These are phyloP conservation scores for Hylyphantes graminicola DNA, from an alignment of 1,140 invertebrate genomes.

Conservation along the genomic window DNA sequence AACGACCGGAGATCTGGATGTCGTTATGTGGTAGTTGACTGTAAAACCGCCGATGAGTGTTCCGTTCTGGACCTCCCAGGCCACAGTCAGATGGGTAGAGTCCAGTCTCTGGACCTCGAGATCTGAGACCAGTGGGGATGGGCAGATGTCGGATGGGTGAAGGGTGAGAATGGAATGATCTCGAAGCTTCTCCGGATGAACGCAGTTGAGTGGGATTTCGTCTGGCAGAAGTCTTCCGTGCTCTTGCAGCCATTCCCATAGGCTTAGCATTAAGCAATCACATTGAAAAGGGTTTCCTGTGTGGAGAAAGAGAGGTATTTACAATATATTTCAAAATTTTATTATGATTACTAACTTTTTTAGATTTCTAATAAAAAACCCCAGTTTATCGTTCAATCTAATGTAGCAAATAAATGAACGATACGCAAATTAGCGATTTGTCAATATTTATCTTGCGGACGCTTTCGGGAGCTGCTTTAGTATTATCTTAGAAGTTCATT, in stretches of 20 bases:
- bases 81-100: constrained; percentile 84
- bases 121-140: constrained; percentile 81
- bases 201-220: constrained; percentile 75
- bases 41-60: constrained; percentile 85
- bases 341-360: too few relatives aligned
- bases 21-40: constrained; percentile 80
- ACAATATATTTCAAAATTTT: too few relatives aligned
- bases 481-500: too few relatives aligned
- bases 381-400: too few relatives aligned
- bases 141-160: constrained; percentile 83
- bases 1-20: constrained; percentile 70
- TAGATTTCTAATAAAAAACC: too few relatives aligned
- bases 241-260: constrained; percentile 89
- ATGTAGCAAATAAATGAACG: too few relatives aligned
- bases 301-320: constrained; percentile 62
- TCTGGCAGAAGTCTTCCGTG: constrained; percentile 76
- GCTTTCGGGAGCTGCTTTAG: too few relatives aligned
- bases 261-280: constrained; percentile 83
- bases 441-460: too few relatives aligned
- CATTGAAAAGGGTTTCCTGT: constrained; percentile 86
- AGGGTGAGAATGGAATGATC: constrained; percentile 82
- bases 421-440: too few relatives aligned
- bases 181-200: constrained; percentile 81
- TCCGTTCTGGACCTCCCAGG: constrained; percentile 90
- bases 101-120: constrained; percentile 88